A percentile compares a stretch with the other conserved stretches of the same genome.
phyloP scores from a whole-genome alignment of 2,797 vertebrate species.

The Centropyge bicolor region DNA sequence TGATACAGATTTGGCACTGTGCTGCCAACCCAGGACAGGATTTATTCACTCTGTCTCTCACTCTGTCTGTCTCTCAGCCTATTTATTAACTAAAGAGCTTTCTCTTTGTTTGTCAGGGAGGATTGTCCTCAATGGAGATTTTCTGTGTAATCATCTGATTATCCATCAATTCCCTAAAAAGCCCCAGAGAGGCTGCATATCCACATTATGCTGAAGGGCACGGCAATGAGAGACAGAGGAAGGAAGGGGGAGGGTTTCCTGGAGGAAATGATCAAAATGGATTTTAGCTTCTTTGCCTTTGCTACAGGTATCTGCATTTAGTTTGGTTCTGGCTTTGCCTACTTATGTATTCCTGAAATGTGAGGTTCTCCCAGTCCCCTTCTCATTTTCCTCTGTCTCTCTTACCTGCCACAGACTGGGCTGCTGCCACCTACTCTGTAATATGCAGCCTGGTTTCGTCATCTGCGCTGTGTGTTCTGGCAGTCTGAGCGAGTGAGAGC shows the following conservation, averaged over 20 bases:
- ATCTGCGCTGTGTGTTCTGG: constrained; percentile 55
- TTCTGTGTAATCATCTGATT: constrained; percentile 84
- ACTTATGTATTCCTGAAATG: constrained; percentile 55
- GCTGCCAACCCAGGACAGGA: constrained; percentile 68
- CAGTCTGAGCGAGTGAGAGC: constrained; percentile 58
- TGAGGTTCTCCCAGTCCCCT: constrained; percentile 34
- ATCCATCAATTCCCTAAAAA: constrained; percentile 84
- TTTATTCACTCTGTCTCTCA: constrained; percentile 62
- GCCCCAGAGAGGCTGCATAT: constrained; percentile 74
- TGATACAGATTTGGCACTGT: constrained; percentile 73
- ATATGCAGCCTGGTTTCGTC: constrained; percentile 57
- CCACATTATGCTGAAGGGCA: constrained; percentile 78
- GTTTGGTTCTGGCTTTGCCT: constrained; percentile 53
- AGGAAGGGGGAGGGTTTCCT: constrained; percentile 51
- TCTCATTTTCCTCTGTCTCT: constrained; percentile 47
- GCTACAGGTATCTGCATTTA: constrained; percentile 60
- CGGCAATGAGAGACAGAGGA: constrained; percentile 69
- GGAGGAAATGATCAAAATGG: constrained; percentile 70
- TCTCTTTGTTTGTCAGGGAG: constrained; percentile 81
- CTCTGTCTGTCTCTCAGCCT: constrained; percentile 71
- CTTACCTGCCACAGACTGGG: constrained; percentile 51
- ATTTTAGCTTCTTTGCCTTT: constrained; percentile 64
- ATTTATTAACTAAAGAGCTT: constrained; percentile 85
- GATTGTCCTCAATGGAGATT: constrained; percentile 82
- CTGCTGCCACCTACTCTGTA: constrained; percentile 49